Conservation (phyloP, 1,140 invertebrate species). For the Aethina tumida region DNA sequence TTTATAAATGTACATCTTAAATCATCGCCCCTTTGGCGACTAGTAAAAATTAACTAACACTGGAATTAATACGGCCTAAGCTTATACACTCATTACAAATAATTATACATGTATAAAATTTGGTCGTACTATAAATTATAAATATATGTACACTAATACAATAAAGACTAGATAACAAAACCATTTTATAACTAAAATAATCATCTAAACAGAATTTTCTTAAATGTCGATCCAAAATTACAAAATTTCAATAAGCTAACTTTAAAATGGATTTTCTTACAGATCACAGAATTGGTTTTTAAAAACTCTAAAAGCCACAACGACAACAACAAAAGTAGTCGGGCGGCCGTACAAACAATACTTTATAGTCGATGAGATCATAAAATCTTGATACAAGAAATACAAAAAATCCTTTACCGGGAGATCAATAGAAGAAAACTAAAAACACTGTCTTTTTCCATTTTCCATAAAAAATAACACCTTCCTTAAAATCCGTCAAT, state of each 20-base stretch:
- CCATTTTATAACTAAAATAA: slow-evolving; percentile 9
- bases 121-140: neutral
- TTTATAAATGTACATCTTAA: slow-evolving; percentile 5
- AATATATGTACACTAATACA: slow-evolving; percentile 3
- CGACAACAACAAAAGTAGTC: neutral
- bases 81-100: neutral
- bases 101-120: neutral
- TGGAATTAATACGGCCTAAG: no score
- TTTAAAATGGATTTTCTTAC: neutral
- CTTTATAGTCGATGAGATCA: neutral
- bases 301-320: neutral
- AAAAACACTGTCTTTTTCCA: neutral
- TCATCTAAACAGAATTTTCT: slow-evolving; percentile 2
- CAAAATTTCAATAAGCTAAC: neutral
- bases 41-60: no score
- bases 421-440: neutral
- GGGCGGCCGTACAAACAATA: neutral
- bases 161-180: slow-evolving; percentile 12
- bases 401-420: neutral
- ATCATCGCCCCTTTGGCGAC: slow-evolving; percentile 1
- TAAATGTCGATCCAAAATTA: neutral
- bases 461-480: neutral
- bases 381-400: slow-evolving; percentile 2
- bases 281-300: slow-evolving; percentile 9
- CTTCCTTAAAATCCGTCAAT: neutral